Evolutionary conservation across 1,140 invertebrate genomes (phyloP), one percentile per base, ranked within the genome.

Genomic region (Leptestheria dahalacensis): DNA sequence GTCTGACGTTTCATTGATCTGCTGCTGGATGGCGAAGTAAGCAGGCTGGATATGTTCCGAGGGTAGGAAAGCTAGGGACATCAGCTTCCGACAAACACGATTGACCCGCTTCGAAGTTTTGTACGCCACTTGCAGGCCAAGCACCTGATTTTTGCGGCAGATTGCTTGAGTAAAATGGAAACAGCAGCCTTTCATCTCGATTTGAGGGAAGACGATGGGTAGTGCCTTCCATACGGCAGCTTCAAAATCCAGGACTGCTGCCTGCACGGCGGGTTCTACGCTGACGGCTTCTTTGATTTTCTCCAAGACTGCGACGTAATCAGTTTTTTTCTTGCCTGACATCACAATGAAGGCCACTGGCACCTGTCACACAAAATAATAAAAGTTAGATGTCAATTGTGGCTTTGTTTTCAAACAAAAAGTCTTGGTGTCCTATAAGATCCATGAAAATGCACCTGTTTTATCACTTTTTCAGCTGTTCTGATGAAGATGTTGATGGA

Each of bases 41-140:
- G 33, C 15, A 15, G 33, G 33, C 33, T 41, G 6, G 33, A 41
- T 41, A 15, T 41, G 33, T 15, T 41, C 33, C 33, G 33, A 41
- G 33, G 33, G 33, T 41, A 41, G 33, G 15, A 41, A 41, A 41
- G 33, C 6, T 15, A 41, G 33, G 33, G 33, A 41, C 33, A 41
- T 15, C 6, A 41, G 33, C 15, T 15, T 41, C 33, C 33, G 33
- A 15, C 33, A 41, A 41, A 41, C 6, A 15, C 33, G 33, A 41
- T 25, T 54, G 52, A 54, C 26, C 6, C 26, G 9, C 24, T 25
- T 24, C 15, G 24, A 24, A 29, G 24, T 54, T 20, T 24, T 54
- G 52, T 54, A 54, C 26, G 20, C n/a, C 15, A n/a, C 29, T 54
- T 54, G 52, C 24, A 54, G 52, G 20, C 52, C 52, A n/a, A 54